Conservation (phyloP, 2,113 vertebrate species). For the Phocoena sinus region DNA sequence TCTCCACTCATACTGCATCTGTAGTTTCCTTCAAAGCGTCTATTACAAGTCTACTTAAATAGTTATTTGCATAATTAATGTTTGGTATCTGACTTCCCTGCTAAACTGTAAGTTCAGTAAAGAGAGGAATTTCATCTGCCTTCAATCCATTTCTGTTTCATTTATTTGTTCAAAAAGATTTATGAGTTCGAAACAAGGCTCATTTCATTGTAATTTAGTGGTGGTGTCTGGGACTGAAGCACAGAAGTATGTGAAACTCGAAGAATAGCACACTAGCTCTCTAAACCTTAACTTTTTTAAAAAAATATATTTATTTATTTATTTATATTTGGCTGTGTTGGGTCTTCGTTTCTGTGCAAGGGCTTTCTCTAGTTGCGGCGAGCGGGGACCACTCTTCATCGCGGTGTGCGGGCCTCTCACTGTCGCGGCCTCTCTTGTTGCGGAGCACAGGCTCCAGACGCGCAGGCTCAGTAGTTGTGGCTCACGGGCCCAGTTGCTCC, state of each 20-base stretch:
- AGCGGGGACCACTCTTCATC: too few species aligned
- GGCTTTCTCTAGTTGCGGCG: too few species aligned
- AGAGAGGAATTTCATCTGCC: not conserved
- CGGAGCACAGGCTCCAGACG: too few species aligned
- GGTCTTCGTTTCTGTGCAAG: too few species aligned
- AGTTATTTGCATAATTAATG: not conserved
- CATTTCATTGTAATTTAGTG: not conserved
- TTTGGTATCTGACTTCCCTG: not conserved
- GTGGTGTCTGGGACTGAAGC: not conserved
- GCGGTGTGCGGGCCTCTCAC: too few species aligned
- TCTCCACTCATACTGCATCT: not conserved
- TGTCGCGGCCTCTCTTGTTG: too few species aligned
- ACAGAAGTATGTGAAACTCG: not conserved
- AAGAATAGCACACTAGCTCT: not conserved
- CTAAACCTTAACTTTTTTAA: not conserved
- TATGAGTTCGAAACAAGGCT: not conserved
- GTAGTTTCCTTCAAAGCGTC: not conserved
- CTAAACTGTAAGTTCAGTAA: not conserved
- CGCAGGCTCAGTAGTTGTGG: too few species aligned
- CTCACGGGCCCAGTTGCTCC: too few species aligned
- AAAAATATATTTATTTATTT: too few species aligned
- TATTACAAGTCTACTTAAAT: not conserved
- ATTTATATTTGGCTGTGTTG: too few species aligned
- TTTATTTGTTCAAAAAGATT: not conserved
- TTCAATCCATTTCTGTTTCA: not conserved